phyloP scores from a whole-genome alignment of 2,113 vertebrate species.

The Crocuta crocuta region DNA sequence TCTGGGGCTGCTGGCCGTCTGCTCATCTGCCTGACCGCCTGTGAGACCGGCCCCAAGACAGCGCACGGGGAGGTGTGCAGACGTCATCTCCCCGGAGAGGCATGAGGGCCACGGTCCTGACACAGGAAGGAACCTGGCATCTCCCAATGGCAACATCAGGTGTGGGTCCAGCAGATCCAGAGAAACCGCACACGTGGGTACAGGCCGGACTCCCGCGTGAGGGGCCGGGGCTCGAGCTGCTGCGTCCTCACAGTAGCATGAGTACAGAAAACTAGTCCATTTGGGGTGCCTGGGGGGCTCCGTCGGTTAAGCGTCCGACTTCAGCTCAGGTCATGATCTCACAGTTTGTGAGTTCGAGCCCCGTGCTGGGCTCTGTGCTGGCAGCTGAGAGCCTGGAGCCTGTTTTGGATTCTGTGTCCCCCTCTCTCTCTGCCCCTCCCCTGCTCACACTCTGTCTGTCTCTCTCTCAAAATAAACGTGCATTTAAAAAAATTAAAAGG shows the following conservation, averaged over 20 bases:
- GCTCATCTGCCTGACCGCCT: not conserved
- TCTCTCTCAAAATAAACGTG: too few species aligned
- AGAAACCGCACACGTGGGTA: rapidly evolving
- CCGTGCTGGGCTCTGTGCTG: too few species aligned
- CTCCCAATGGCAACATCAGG: rapidly evolving
- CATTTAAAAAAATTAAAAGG: too few species aligned
- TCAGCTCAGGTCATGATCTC: too few species aligned
- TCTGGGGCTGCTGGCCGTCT: rapidly evolving
- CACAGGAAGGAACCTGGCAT: too few species aligned
- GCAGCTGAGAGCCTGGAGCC: too few species aligned
- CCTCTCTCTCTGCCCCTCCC: too few species aligned
- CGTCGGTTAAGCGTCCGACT: too few species aligned
- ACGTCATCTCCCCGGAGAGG: not conserved
- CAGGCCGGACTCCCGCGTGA: rapidly evolving
- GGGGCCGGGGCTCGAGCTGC: rapidly evolving
- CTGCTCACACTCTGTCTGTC: too few species aligned
- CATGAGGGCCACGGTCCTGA: rapidly evolving
- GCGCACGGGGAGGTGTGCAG: not conserved
- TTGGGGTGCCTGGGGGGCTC: too few species aligned
- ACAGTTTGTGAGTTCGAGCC: too few species aligned
- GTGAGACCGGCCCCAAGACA: rapidly evolving
- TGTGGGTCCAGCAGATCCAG: rapidly evolving
- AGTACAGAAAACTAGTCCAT: rapidly evolving
- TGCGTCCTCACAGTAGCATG: rapidly evolving
- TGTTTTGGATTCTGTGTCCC: too few species aligned